Evolutionary conservation across 2,888 invertebrate species (phyloP).

Genomic region (Urechis unicinctus): DNA sequence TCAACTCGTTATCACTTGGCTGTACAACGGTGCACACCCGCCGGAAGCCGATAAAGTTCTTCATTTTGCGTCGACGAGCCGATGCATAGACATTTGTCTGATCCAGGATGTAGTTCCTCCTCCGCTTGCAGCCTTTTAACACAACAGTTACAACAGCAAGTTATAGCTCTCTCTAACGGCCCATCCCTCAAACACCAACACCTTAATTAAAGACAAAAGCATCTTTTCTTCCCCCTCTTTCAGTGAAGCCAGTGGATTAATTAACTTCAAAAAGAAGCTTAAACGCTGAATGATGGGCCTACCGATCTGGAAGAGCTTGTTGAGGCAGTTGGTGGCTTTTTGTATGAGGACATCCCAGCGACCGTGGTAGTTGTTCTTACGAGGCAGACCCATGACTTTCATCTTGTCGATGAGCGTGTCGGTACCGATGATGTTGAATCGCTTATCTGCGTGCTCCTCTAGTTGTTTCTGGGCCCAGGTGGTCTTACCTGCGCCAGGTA

Average conservation of each 20-base stretch:
- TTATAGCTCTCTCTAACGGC: too few relatives aligned
- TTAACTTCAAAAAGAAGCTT: not conserved
- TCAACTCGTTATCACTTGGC: conserved; percentile 80
- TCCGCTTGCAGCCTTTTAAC: too few relatives aligned
- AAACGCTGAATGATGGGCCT: conserved; percentile 24
- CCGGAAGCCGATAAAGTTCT: conserved; percentile 85
- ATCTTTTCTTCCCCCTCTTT: not conserved
- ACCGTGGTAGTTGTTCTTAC: conserved; percentile 71
- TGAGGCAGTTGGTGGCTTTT: conserved; percentile 76
- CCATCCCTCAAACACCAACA: conserved; percentile 6
- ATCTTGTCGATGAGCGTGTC: conserved; percentile 80
- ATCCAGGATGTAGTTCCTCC: conserved; percentile 91
- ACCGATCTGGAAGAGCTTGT: conserved; percentile 73
- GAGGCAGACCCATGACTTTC: conserved; percentile 85
- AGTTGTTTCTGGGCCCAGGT: conserved; percentile 76
- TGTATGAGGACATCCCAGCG: conserved; percentile 83
- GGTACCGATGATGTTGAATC: conserved; percentile 83
- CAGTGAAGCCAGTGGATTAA: too few relatives aligned
- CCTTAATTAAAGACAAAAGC: not conserved
- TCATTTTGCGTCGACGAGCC: conserved; percentile 92
- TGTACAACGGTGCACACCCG: conserved; percentile 84
- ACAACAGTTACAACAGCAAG: not conserved
- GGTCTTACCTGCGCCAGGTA: conserved; percentile 90
- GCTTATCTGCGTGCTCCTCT: conserved; percentile 68
- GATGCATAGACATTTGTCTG: conserved; percentile 97